These are phyloP conservation scores for Troides aeacus DNA, from an alignment of 2,888 invertebrate genomes.

Conservation along the genomic window DNA sequence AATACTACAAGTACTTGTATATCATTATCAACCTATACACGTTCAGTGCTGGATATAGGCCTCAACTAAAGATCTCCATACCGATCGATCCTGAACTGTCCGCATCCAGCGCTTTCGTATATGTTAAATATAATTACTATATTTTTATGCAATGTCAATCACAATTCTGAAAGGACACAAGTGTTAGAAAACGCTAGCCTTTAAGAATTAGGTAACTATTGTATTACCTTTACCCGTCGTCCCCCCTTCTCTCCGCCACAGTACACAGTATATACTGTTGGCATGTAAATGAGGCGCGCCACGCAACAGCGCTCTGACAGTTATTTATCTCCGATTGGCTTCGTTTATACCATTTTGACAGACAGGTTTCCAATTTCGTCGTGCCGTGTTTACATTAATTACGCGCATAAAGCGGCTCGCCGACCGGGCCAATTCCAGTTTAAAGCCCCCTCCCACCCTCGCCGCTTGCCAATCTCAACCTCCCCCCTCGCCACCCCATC, in stretches of 20 bases:
- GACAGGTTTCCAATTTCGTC: slow-evolving; percentile 68
- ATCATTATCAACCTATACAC: too few relatives aligned
- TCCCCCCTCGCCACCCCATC: too few relatives aligned
- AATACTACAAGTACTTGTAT: too few relatives aligned
- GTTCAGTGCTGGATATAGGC: too few relatives aligned
- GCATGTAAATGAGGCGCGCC: slow-evolving; percentile 75
- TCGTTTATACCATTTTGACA: slow-evolving; percentile 73
- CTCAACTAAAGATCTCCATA: too few relatives aligned
- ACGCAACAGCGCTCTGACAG: slow-evolving; percentile 62
- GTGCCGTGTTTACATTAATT: slow-evolving; percentile 59
- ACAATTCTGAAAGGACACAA: slow-evolving; percentile 15
- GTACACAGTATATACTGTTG: slow-evolving; percentile 49
- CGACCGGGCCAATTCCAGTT: slow-evolving; percentile 19
- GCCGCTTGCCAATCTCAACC: too few relatives aligned
- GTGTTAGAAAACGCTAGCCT: slow-evolving; percentile 25
- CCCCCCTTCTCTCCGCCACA: too few relatives aligned
- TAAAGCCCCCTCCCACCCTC: slow-evolving; percentile 1
- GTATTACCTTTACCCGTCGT: slow-evolving; percentile 49
- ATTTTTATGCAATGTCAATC: slow-evolving; percentile 12
- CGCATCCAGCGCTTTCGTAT: too few relatives aligned
- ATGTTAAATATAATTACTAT: not conserved
- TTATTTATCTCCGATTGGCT: slow-evolving; percentile 79
- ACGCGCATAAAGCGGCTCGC: slow-evolving; percentile 37
- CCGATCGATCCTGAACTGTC: too few relatives aligned
- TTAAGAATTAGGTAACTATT: slow-evolving; percentile 56